A percentile compares a stretch with the other conserved stretches of the same genome.
Evolutionary conservation across 2,797 vertebrate genomes (phyloP).

Genomic region (Cheirogaleus major): DNA sequence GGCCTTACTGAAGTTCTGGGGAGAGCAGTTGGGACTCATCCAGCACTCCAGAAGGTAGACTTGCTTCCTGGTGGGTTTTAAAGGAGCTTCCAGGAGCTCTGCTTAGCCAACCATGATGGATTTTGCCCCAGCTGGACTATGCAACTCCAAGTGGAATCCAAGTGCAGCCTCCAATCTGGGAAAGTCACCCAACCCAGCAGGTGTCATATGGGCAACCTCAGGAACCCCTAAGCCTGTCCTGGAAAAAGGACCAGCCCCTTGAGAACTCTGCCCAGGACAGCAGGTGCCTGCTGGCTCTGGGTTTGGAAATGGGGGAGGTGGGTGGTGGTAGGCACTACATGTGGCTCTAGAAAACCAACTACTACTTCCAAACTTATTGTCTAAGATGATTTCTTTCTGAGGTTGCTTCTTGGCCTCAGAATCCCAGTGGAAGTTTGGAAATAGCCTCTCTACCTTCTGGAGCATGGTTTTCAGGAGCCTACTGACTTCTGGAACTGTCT

Average conservation of each 20-base stretch:
- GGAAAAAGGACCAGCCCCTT: conserved; percentile 16
- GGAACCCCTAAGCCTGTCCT: background rate
- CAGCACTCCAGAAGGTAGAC: conserved; percentile 9
- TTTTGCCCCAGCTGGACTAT: conserved; percentile 38
- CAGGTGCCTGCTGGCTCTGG: conserved; percentile 23
- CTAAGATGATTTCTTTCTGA: conserved; percentile 23
- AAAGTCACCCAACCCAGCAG: conserved; percentile 25
- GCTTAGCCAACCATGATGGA: conserved; percentile 1
- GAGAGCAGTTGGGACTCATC: conserved; percentile 13
- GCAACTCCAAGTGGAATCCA: conserved; percentile 18
- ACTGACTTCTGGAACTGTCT: conserved; percentile 41
- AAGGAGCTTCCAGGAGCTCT: conserved; percentile 20
- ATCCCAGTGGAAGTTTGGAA: conserved; percentile 23
- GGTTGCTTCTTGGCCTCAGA: conserved; percentile 40
- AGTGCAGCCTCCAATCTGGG: background rate
- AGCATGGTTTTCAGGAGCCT: conserved; percentile 58
- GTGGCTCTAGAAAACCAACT: conserved; percentile 35
- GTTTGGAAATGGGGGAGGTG: background rate
- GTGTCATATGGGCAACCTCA: background rate
- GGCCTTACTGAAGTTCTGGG: conserved; percentile 30
- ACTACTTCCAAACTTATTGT: conserved; percentile 22
- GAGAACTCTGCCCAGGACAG: conserved; percentile 20
- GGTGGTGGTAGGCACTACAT: background rate
- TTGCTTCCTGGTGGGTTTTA: conserved; percentile 28
- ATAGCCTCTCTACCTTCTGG: background rate